These are phyloP conservation scores for Colinus virginianus DNA, from an alignment of 2,113 vertebrate species.

Conservation along the genomic window DNA sequence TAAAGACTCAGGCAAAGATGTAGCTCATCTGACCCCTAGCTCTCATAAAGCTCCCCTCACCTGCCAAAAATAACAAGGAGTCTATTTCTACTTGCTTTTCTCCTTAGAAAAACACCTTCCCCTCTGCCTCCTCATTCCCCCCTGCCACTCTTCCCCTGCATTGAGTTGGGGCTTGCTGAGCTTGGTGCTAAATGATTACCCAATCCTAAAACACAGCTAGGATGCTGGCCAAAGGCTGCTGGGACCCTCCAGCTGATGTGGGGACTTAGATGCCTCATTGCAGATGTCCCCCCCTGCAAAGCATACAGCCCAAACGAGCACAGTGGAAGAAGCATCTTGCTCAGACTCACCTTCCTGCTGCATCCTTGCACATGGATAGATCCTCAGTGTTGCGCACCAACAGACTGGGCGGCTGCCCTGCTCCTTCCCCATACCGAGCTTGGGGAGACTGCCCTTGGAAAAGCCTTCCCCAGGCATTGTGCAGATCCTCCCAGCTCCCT, in stretches of 20 bases:
- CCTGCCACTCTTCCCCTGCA: background rate
- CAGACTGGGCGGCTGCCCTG: background rate
- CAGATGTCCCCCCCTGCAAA: background rate
- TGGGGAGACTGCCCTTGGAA: background rate
- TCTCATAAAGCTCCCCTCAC: background rate
- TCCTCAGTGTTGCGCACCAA: constrained; percentile 1
- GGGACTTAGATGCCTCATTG: background rate
- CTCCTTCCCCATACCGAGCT: background rate
- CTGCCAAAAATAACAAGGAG: constrained; percentile 60
- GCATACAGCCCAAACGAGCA: background rate
- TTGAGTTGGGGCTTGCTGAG: background rate
- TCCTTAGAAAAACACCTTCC: constrained; percentile 44
- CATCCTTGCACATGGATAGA: constrained; percentile 1
- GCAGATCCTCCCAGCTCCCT: constrained; percentile 29
- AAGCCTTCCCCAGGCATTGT: background rate
- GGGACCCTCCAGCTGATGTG: background rate
- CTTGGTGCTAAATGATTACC: background rate
- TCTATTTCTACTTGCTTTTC: constrained; percentile 53
- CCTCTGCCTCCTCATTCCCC: background rate
- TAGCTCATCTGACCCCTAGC: constrained; percentile 3
- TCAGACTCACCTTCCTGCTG: constrained; percentile 60
- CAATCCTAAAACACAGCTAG: background rate
- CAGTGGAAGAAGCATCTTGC: background rate
- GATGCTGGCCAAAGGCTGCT: background rate
- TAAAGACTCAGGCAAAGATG: background rate